Base-by-base conservation (phyloP, 1,140 invertebrate genomes). In the Scaptomyza graminum region DNA sequence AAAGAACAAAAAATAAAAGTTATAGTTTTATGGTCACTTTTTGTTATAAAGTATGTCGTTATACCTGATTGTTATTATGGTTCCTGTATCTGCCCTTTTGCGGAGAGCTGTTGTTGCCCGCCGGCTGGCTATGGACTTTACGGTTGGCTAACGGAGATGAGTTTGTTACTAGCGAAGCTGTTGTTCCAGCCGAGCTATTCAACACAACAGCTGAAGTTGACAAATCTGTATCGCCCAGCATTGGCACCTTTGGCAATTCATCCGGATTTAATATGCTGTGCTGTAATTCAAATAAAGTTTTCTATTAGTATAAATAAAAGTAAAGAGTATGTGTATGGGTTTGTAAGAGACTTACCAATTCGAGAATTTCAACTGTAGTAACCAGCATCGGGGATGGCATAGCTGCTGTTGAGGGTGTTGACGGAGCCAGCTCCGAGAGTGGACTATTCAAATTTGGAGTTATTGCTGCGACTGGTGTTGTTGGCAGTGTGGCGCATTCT, bases 111-210 rank as follows among this genome's bases (percentile, higher is more conserved):
- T 55, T 43, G 28, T 43, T 64, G 31, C 9, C 37, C 31, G 18
- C 46, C 15, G n/a, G 16, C 54, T 50, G 59, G 25, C 13, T 59
- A 37, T 74, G 74, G 13, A 37, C 37, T 25, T 79, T 85, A 3
- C 68, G 74, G n/a, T 65, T 68, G 5, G 60, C 57, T 41, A 52
- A 43, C 37, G 82, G 78, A 34, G 82, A 87, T 37, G 82, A 75
- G 3, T 60, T 67, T 2, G 82, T 87, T 25, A 71, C 61, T 61
- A 87, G 77, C 25, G 82, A 87, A 12, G 83, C 82, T 50, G 82
- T 87, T 12, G 82, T 87, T 12, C 82, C 82, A 34, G 83, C 70
- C 22, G 78, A 87, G 12, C 82, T 87, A 37, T 87, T 87, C 3
- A 87, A 47, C 13, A 68, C 75, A 8, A 72, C 62, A 4, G 71